Conservation (phyloP, 2,797 vertebrate genomes). For the Danio kyathit region DNA sequence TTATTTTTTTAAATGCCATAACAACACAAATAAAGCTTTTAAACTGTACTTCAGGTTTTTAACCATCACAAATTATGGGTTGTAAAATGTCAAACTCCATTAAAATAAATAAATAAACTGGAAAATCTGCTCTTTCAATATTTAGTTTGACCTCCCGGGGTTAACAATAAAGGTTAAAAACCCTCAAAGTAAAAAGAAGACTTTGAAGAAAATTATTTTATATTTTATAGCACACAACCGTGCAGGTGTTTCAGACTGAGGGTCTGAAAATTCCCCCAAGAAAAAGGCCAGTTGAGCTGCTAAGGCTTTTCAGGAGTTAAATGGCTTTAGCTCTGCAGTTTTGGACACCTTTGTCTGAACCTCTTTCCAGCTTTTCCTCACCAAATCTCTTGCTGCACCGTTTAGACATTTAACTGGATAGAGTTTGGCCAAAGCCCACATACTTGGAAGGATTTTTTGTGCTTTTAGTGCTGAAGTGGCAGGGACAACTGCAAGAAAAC, state of each 20-base stretch:
- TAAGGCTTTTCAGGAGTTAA: conserved; percentile 33
- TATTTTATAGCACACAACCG: neutral
- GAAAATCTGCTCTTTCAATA: no score
- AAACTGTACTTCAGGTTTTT: no score
- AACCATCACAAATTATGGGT: no score
- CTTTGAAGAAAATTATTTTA: neutral
- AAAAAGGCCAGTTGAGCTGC: conserved; percentile 6
- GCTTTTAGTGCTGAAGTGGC: conserved; percentile 30
- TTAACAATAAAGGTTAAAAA: neutral
- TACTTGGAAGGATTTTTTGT: conserved; percentile 23
- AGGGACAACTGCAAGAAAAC: neutral
- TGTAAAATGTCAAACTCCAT: no score
- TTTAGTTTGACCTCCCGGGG: no score
- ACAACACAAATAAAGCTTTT: no score
- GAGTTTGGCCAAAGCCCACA: conserved; percentile 27
- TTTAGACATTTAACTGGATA: conserved; percentile 44
- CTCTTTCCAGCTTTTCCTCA: conserved; percentile 31
- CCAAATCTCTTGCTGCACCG: neutral
- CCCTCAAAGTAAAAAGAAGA: neutral
- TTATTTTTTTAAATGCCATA: no score
- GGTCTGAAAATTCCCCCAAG: neutral
- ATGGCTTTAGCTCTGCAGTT: conserved; percentile 28
- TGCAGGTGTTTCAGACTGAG: neutral
- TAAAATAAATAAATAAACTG: no score
- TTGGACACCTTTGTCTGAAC: conserved; percentile 35